Base-by-base conservation (phyloP, 2,797 vertebrate genomes). In the Diceros bicornis region DNA sequence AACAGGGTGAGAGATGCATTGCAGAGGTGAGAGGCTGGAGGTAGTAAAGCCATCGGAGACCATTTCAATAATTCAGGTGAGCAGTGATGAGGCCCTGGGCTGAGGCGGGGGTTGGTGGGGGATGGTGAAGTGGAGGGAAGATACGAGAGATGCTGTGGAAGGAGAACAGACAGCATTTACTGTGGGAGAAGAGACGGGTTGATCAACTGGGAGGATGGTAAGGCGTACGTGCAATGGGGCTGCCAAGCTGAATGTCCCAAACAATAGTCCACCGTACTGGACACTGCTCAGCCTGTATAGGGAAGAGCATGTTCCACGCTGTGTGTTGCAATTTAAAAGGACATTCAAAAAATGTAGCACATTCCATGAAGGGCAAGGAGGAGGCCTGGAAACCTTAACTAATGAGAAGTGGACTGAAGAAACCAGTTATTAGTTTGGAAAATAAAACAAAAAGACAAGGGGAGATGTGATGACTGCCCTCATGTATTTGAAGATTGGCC, bases 211-310 rank as follows among this genome's bases (percentile, higher is more conserved):
- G 50, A 83, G 14, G 20, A 34, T 7, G 57, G 20, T 14, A 5
- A 75, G 8, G 61, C 12, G 0, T 32, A 44, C 0, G 0, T 47
- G 47, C 7, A 0, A 4, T 0, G 6, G 29, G n/a, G 59, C 47
- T 85, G 21, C 44, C 14, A 16, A 34, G 32, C 44, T 3, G 16
- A 78, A 47, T 21, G 1, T 29, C 23, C 3, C 32, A 50, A 72
- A 68, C 66, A 68, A 18, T 37, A 14, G 57, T 34, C 64, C 23
- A 29, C 12, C 66, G 32, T 68, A 18, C 4, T 20, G 7, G 27
- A 2, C 2, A 4, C 61, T 75, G 17, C 55, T 69, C 17, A 57
- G 84, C 0, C 10, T 4, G 2, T 2, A 17, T 8, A 3, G 17
- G 34, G 69, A 20, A 16, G 32, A 89, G 20, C 8, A 25, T n/a